Base-by-base conservation (phyloP, 2,113 vertebrate species). In the Thalassoma bifasciatum region DNA sequence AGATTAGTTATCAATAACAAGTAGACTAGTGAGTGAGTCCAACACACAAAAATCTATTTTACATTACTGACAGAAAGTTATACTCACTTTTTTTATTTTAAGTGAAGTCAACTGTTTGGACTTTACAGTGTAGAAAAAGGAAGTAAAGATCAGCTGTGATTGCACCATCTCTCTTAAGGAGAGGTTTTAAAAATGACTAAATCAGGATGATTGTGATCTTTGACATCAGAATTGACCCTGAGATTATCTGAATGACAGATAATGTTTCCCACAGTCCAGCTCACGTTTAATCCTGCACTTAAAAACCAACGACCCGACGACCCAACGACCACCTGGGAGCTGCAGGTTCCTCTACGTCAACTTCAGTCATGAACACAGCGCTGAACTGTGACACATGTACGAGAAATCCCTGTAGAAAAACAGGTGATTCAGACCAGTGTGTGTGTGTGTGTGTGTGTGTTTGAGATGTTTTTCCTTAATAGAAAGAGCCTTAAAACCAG, bases 281-380 rank as follows among this genome's bases (percentile, higher is more conserved):
- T 53, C 36, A 47, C 59, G 22, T 44, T 59, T n/a, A 5, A 22
- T 22, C 26, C 23, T 14, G 26, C n/a, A 38, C 34, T 56, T 5
- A 26, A 24, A 68, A n/a, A n/a, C n/a, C n/a, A n/a, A n/a, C n/a
- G n/a, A n/a, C n/a, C n/a, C n/a, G n/a, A n/a, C n/a, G n/a, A n/a
- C n/a, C n/a, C n/a, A n/a, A n/a, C n/a, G 57, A 11, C 63, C 77
- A 51, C 62, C 47, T 65, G 66, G 46, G 46, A 66, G 47, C 34
- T 47, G 46, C 8, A 42, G 60, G 60, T 71, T 37, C 23, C 9
- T 65, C 19, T 23, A 30, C 4, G 22, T 63, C 46, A 42, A n/a
- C 62, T 57, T 14, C 4, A 44, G 38, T 44, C 42, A 44, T 44
- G 42, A 13, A 44, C 16, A 14, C 13, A 16, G 3, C 1, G 44